These are phyloP conservation scores for Clinocottus analis DNA, from an alignment of 2,113 vertebrate species.

Conservation along the genomic window DNA sequence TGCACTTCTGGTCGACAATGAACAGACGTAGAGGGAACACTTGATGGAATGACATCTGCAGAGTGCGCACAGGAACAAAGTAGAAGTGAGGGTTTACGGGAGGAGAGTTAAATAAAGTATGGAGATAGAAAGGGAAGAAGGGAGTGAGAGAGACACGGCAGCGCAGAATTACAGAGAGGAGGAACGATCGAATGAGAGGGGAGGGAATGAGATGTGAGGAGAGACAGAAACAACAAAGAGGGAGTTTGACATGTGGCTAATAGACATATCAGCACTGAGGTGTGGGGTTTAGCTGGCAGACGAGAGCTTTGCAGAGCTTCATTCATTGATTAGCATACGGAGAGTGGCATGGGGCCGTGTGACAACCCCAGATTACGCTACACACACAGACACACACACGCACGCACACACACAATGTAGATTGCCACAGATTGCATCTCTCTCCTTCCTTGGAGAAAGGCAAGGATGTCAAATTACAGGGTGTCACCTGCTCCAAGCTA, in stretches of 20 bases:
- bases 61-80: slow-evolving; percentile 2
- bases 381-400: slow-evolving; percentile 35
- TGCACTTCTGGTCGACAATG: slow-evolving; percentile 21
- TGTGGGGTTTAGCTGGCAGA: slow-evolving; percentile 95
- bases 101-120: slow-evolving; percentile 26
- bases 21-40: slow-evolving; percentile 10
- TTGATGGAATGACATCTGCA: slow-evolving; percentile 54
- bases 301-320: slow-evolving; percentile 90
- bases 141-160: slow-evolving; percentile 4
- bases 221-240: slow-evolving; percentile 79
- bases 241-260: slow-evolving; percentile 93
- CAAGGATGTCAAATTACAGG: slow-evolving; percentile 95
- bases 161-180: slow-evolving; percentile 28
- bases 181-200: slow-evolving; percentile 47
- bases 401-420: slow-evolving; percentile 62
- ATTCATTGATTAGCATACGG: slow-evolving; percentile 99
- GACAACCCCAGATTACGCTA: slow-evolving; percentile 98
- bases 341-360: slow-evolving; percentile 89
- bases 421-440: slow-evolving; percentile 92
- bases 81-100: slow-evolving; percentile 28
- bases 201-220: slow-evolving; percentile 40
- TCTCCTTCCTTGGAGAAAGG: slow-evolving; percentile 81
- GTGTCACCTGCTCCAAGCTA: slow-evolving; percentile 95
- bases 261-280: slow-evolving; percentile 98
- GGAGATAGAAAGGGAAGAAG: slow-evolving; percentile 24